Evolutionary conservation across 2,888 invertebrate species (phyloP).

Genomic region (Notodonta dromedarius): DNA sequence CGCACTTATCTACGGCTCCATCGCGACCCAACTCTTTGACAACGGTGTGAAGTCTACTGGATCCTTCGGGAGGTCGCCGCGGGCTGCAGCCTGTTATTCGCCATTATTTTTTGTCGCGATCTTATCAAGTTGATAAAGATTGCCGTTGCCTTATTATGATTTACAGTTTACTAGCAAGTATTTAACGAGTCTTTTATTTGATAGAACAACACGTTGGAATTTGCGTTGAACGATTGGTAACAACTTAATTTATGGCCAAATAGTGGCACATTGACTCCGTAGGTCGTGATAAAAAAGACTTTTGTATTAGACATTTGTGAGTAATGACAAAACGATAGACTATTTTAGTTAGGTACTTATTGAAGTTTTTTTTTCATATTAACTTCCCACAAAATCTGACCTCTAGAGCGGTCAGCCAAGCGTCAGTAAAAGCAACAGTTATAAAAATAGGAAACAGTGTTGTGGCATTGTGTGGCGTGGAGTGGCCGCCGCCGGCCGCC

Average conservation of each 20-base stretch:
- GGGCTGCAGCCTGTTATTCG: conserved; percentile 56
- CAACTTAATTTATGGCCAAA: conserved; percentile 36
- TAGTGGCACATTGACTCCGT: conserved; percentile 40
- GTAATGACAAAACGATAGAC: too few species aligned
- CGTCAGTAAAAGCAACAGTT: conserved; percentile 74
- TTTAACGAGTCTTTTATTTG: conserved; percentile 52
- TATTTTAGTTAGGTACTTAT: neutral
- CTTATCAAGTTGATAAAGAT: conserved; percentile 57
- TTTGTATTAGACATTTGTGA: conserved; percentile 2
- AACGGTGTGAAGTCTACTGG: conserved; percentile 71
- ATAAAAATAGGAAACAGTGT: conserved; percentile 77
- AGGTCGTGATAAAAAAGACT: conserved; percentile 2
- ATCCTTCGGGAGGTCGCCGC: conserved; percentile 64
- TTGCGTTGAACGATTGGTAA: conserved; percentile 40
- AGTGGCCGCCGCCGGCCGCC: conserved; percentile 61
- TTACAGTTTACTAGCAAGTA: conserved; percentile 52
- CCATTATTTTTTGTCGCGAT: conserved; percentile 75
- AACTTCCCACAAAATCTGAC: conserved; percentile 74
- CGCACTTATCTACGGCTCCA: conserved; percentile 75
- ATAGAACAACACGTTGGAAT: conserved; percentile 17
- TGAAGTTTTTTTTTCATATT: conserved; percentile 37
- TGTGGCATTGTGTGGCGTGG: conserved; percentile 63
- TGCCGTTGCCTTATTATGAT: conserved; percentile 57
- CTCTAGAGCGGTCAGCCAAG: conserved; percentile 71
- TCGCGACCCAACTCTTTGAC: conserved; percentile 77